A percentile compares a stretch with the other conserved stretches of the same genome.
phyloP scores from a whole-genome alignment of 2,888 invertebrate genomes.

The Agrotis puta region DNA sequence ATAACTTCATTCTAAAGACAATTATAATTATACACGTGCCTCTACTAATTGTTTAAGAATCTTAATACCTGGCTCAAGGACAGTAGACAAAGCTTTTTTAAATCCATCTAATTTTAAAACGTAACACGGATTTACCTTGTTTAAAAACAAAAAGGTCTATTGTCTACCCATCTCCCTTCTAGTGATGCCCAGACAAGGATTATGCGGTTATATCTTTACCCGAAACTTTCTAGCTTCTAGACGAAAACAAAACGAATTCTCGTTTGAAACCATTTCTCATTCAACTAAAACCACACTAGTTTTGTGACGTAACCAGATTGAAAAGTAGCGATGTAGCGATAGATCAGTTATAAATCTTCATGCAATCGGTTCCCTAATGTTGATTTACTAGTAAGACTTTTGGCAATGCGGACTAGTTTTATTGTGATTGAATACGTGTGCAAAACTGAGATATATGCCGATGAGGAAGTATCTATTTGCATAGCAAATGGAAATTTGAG shows the following conservation, averaged over 20 bases:
- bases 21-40: neutral
- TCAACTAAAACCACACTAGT: constrained; percentile 4
- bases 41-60: neutral
- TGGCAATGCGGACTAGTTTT: constrained; percentile 25
- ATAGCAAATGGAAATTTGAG: neutral
- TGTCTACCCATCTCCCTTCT: too few relatives aligned
- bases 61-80: neutral
- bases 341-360: constrained; percentile 32
- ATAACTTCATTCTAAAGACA: neutral
- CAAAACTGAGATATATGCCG: constrained; percentile 20
- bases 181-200: too few relatives aligned
- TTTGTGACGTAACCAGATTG: constrained; percentile 26
- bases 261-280: constrained; percentile 7
- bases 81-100: neutral
- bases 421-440: constrained; percentile 30
- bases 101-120: neutral
- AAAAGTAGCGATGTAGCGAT: constrained; percentile 10
- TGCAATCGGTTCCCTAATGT: constrained; percentile 29
- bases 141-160: too few relatives aligned
- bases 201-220: neutral
- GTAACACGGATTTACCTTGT: neutral
- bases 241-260: neutral
- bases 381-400: constrained; percentile 39
- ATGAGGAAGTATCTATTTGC: neutral
- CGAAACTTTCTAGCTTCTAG: neutral